Evolutionary conservation across 2,113 vertebrate genomes (phyloP).

Genomic region (Chionomys nivalis): DNA sequence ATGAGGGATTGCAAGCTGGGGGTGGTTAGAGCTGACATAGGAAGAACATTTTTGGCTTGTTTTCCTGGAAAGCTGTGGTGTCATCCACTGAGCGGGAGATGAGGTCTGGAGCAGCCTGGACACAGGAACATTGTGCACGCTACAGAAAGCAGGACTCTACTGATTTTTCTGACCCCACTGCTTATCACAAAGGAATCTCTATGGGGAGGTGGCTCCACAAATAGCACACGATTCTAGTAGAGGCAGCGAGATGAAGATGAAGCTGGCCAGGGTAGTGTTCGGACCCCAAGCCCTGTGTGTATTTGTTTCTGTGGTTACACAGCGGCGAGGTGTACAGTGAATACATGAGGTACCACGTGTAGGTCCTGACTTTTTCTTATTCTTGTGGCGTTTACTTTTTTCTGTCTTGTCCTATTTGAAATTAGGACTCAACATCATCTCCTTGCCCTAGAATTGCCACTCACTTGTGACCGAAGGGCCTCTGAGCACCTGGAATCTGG

Average conservation of each 20-base stretch:
- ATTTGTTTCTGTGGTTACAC: not conserved
- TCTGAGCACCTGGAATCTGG: not conserved
- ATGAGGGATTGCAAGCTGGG: not conserved
- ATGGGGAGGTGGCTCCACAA: not conserved
- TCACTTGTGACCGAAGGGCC: not conserved
- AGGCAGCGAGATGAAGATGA: not conserved
- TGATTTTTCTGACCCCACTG: not conserved
- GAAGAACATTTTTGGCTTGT: not conserved
- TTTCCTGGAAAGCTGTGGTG: not conserved
- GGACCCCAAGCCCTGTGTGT: not conserved
- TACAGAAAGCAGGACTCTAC: not conserved
- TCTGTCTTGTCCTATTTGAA: not conserved
- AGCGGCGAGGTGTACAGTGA: not conserved
- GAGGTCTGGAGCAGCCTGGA: not conserved
- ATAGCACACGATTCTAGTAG: not conserved
- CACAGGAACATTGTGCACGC: rapidly evolving
- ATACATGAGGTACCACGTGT: not conserved
- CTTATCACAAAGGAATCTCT: not conserved
- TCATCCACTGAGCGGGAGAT: not conserved
- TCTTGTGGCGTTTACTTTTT: not conserved
- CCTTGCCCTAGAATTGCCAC: not conserved
- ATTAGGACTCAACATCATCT: not conserved
- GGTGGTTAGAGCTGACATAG: not conserved
- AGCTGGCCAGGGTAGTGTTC: not conserved
- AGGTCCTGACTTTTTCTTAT: not conserved